Conservation (phyloP, 2,797 vertebrate genomes). For the Cuniculus paca region DNA sequence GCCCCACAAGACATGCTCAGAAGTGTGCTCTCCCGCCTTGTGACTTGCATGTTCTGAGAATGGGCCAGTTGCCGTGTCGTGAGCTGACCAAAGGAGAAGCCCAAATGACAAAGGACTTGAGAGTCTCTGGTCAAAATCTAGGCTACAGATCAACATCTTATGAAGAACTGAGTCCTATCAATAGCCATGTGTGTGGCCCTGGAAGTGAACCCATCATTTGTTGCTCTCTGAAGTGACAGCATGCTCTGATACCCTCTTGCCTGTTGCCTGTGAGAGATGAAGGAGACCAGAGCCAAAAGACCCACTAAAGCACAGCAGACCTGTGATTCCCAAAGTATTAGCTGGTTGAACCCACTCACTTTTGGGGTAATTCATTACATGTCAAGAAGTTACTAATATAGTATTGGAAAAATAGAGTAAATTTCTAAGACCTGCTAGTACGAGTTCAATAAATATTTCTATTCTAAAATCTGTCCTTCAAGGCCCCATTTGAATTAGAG, state of each 20-base stretch:
- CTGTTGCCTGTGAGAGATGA: background rate
- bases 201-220: background rate
- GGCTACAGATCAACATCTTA: background rate
- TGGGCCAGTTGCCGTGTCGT: background rate
- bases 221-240: background rate
- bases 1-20: background rate
- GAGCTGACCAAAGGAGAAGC: background rate
- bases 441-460: background rate
- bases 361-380: background rate
- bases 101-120: background rate
- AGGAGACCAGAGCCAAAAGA: background rate
- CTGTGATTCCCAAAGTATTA: background rate
- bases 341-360: background rate
- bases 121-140: background rate
- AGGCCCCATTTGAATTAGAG: background rate
- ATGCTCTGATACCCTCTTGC: background rate
- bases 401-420: background rate
- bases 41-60: background rate
- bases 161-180: background rate
- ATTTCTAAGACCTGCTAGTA: background rate
- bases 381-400: background rate
- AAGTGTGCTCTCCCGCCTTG: background rate
- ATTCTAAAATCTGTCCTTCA: background rate
- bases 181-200: background rate
- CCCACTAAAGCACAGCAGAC: background rate